Percentiles rank a stretch among this genome's conserved stretches.
These are phyloP conservation scores for Plestiodon gilberti DNA, from an alignment of 2,113 vertebrate genomes.

Conservation along the genomic window DNA sequence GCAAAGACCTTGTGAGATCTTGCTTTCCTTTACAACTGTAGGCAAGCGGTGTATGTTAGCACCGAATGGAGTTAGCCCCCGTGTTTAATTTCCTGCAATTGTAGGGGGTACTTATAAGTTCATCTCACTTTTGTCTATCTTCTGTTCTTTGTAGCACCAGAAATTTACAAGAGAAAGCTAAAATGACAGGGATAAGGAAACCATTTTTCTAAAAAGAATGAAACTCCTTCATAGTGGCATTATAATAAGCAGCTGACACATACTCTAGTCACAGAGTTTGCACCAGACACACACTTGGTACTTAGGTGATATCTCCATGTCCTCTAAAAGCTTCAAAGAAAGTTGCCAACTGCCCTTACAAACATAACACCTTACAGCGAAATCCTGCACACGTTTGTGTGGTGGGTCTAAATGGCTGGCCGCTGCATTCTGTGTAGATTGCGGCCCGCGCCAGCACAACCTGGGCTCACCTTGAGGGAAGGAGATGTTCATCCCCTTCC, in stretches of 20 bases:
- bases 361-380: too few species aligned
- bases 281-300: not conserved
- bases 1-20: not conserved
- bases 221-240: not conserved
- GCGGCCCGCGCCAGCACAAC: too few species aligned
- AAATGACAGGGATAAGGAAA: not conserved
- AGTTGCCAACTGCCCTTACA: not conserved
- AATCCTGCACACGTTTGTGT: too few species aligned
- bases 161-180: not conserved
- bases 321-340: not conserved
- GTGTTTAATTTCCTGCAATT: slow-evolving; percentile 20
- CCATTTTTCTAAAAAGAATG: not conserved
- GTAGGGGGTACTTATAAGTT: not conserved
- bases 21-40: not conserved
- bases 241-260: not conserved
- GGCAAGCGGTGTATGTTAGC: not conserved
- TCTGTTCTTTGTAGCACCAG: not conserved
- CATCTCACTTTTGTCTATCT: not conserved
- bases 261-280: too few species aligned
- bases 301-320: not conserved
- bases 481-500: too few species aligned
- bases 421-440: too few species aligned
- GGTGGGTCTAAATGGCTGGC: too few species aligned
- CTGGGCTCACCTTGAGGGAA: too few species aligned
- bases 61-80: not conserved